Evolutionary conservation across 2,113 vertebrate species (phyloP).

Genomic region (Hiodon tergisus): DNA sequence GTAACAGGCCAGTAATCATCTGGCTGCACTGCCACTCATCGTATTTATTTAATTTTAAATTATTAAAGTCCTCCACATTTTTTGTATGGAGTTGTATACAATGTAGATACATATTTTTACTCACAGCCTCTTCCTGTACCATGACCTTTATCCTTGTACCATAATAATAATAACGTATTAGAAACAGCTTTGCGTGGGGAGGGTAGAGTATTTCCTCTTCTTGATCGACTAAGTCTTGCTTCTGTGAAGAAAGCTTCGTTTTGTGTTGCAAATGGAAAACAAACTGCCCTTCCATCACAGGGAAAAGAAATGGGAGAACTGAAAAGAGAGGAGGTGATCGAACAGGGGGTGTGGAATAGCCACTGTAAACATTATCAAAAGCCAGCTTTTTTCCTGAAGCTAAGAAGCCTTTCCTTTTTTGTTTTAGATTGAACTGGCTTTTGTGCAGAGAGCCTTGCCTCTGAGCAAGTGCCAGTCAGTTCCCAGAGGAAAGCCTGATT

Average conservation of each 20-base stretch:
- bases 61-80: no score
- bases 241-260: not conserved
- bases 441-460: constrained; percentile 39
- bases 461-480: constrained; percentile 51
- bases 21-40: no score
- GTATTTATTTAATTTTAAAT: no score
- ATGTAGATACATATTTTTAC: no score
- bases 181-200: not conserved
- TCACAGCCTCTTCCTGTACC: not conserved
- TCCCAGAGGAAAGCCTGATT: constrained; percentile 63
- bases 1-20: no score
- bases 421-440: constrained; percentile 51
- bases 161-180: not conserved
- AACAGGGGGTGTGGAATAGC: not conserved
- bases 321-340: not conserved
- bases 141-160: not conserved
- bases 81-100: no score
- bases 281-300: constrained; percentile 41
- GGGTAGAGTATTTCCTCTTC: not conserved
- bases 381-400: constrained; percentile 43
- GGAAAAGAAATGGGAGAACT: not conserved
- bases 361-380: constrained; percentile 50
- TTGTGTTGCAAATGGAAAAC: constrained; percentile 50
- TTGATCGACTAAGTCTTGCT: not conserved
- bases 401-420: constrained; percentile 48